Evolutionary conservation across 2,797 vertebrate species (phyloP), one percentile per base, ranked within the genome.

Genomic region (Enteromius paludinosus): DNA sequence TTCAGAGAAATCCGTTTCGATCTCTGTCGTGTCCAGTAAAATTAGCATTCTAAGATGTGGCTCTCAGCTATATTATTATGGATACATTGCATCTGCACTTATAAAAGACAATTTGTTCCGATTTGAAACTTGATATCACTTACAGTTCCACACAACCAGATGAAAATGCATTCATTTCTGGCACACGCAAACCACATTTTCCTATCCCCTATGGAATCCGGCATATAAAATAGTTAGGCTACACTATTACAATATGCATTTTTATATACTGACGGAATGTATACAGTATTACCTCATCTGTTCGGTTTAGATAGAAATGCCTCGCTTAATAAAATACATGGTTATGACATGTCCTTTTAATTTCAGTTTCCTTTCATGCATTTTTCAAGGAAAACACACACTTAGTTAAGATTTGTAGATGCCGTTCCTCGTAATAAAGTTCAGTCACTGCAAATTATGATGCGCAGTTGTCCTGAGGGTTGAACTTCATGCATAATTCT

Each of bases 401-500:
- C 70, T 82, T 89, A 90, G 80, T 89, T 74, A 86, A 92, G 87
- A 88, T 87, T 85, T 85, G 88, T 52, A 82, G 90, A 94, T 86
- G 87, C 85, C 90, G 90, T 87, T 91, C 85, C 89, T 89, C 89
- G 79, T 78, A 83, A 92, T 92, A 90, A 91, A 91, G 88, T 90
- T 91, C 78, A 87, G 88, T 87, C 79, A 89, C 81, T 83, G 85
- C 86, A 90, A 92, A 92, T 92, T 90, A 92, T 91, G 87, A 41
- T 28, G 28, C 88, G 90, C 74, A 89, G 89, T 86, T 92, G 88
- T 91, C 92, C 90, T 87, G 70, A 80, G 84, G 88, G 88, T 91
- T 90, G 88, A 72, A 88, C 87, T 91, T 91, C 90, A 90, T 90
- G 91, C 90, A 90, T 85, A 92, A 91, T 92, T 91, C 90, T 86